Percentiles rank a stretch among this genome's conserved stretches.
Conservation (phyloP, 53 echinoderm and acorn worm species). For the Pentamera pediparva region DNA sequence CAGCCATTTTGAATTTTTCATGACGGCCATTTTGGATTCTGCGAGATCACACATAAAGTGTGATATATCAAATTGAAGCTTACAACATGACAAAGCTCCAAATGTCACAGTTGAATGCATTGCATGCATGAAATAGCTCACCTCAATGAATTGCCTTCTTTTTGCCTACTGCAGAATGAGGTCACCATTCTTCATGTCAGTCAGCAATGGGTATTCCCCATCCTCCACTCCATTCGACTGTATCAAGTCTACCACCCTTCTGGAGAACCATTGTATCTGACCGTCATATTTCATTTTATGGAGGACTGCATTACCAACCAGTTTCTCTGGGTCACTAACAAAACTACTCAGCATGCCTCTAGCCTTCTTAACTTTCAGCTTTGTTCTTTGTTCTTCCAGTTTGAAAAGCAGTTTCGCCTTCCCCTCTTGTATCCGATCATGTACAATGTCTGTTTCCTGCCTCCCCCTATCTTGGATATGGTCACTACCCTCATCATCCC, state of each 20-base stretch:
- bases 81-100: not conserved
- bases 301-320: not conserved
- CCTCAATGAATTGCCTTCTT: not conserved
- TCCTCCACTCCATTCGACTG: not conserved
- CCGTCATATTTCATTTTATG: not conserved
- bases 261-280: not conserved
- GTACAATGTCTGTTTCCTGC: not conserved
- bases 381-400: not conserved
- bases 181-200: not conserved
- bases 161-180: not conserved
- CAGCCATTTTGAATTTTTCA: not conserved
- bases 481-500: not conserved
- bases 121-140: not conserved
- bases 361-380: not conserved
- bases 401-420: not conserved
- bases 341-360: not conserved
- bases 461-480: not conserved
- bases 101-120: not conserved
- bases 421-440: not conserved
- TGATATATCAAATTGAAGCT: not conserved
- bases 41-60: not conserved
- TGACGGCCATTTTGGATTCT: not conserved
- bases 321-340: not conserved
- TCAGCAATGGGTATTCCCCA: not conserved
- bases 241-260: not conserved